These are phyloP conservation scores for Patiria miniata DNA, from an alignment of 35 echinoderm and acorn worm species.

Conservation along the genomic window DNA sequence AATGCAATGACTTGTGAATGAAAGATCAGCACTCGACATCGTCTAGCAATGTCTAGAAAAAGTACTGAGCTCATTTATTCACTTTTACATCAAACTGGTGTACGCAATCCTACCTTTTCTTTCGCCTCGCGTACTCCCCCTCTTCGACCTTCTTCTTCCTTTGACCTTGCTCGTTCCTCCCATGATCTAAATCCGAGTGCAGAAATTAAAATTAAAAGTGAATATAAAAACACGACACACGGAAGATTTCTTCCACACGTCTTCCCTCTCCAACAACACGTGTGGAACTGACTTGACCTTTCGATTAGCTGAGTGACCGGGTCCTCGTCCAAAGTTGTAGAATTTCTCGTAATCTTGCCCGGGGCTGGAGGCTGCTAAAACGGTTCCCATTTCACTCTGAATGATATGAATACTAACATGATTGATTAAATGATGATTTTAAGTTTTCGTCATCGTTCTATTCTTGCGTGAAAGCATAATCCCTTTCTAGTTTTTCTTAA, in stretches of 20 bases:
- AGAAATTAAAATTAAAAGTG: background rate
- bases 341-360: background rate
- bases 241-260: background rate
- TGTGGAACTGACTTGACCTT: slow-evolving; percentile 11
- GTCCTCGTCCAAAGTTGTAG: background rate
- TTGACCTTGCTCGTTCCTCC: slow-evolving; percentile 13
- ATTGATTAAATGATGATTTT: too few species aligned
- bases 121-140: slow-evolving; percentile 6
- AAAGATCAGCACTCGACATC: too few species aligned
- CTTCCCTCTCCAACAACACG: background rate
- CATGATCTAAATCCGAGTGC: slow-evolving; percentile 5
- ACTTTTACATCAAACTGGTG: too few species aligned
- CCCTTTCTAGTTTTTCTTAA: too few species aligned
- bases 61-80: too few species aligned
- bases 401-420: too few species aligned
- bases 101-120: slow-evolving; percentile 8
- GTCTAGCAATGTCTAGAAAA: too few species aligned
- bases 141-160: slow-evolving; percentile 23
- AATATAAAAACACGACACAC: background rate
- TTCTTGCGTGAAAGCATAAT: too few species aligned
- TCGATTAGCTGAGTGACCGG: background rate
- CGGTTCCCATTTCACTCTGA: background rate
- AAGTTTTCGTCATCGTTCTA: too few species aligned
- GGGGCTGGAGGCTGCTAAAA: background rate
- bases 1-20: too few species aligned